Evolutionary conservation across 2,797 vertebrate genomes (phyloP).

Genomic region (Siniperca undulata): DNA sequence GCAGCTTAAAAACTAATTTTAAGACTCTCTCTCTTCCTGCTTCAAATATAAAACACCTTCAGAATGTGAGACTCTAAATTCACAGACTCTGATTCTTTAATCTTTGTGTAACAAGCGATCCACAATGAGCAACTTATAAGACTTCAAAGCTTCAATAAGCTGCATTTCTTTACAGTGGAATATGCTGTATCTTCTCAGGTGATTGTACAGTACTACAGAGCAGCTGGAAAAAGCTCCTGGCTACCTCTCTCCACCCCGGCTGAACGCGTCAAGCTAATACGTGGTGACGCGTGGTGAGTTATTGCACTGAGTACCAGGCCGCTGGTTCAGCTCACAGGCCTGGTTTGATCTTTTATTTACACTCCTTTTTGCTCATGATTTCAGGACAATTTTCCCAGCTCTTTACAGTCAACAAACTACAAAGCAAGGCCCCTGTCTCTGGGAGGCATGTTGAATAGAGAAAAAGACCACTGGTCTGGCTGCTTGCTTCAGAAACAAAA

Average conservation of each 20-base stretch:
- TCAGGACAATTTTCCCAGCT: conserved; percentile 83
- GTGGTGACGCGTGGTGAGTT: conserved; percentile 78
- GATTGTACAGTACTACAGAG: conserved; percentile 61
- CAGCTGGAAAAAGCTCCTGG: conserved; percentile 66
- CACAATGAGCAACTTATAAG: conserved; percentile 29
- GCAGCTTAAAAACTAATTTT: conserved; percentile 26
- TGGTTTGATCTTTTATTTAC: conserved; percentile 88
- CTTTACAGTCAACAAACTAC: conserved; percentile 85
- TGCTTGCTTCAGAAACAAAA: conserved; percentile 68
- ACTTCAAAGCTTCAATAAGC: conserved; percentile 62
- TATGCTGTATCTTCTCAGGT: conserved; percentile 69
- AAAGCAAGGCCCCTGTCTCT: conserved; percentile 77
- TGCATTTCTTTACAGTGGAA: conserved; percentile 51
- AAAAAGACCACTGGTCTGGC: conserved; percentile 68
- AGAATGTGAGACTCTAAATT: background rate
- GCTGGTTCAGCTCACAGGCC: conserved; percentile 80
- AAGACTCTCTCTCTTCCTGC: conserved; percentile 8
- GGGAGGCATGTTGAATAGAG: conserved; percentile 73
- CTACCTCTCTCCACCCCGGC: conserved; percentile 62
- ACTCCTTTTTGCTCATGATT: conserved; percentile 84
- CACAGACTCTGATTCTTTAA: conserved; percentile 39
- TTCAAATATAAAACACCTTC: conserved; percentile 50
- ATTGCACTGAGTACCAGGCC: conserved; percentile 80
- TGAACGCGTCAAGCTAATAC: conserved; percentile 78
- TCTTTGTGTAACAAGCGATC: conserved; percentile 28